Evolutionary conservation across 2,888 invertebrate genomes (phyloP), one percentile per base, ranked within the genome.

Genomic region (Andrena chrysosceles): DNA sequence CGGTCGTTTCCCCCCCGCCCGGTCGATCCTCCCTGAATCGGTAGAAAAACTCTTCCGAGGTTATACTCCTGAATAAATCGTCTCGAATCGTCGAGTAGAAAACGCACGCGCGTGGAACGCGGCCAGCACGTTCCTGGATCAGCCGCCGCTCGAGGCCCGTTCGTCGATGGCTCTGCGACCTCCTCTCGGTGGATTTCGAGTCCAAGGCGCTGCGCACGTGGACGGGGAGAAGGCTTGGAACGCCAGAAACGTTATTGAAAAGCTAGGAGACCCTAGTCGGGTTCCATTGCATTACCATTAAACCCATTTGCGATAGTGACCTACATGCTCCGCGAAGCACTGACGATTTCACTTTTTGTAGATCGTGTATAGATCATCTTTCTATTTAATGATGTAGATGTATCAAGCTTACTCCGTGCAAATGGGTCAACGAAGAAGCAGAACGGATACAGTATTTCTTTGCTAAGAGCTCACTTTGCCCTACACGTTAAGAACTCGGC

Each of bases 51-150:
- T 59, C 33, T 48, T 64, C 29, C 33, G 49, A 29, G 10, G 16
- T 76, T 76, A 42, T 66, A 42, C 42, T 16, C 16, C n/a, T n/a
- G 26, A 20, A 29, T 59, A 26, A 52, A 35, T 74, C 52, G 8
- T 49, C 75, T 72, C 68, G 74, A 33, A 49, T 77, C 64, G 59
- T 76, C 59, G 83, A 67, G 74, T 67, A 77, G 63, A 83, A 74
- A 78, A 74, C 29, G 59, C 60, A 54, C 70, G 73, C 68, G 77
- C 75, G 54, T 20, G 20, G 70, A 87, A 87, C 89, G 89, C 85
- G 90, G 33, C 90, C 90, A 89, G 90, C 90, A 89, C 89, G 89
- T 86, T 84, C 84, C 26, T 76, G 77, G 75, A 76, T 72, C 75
- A 60, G 60, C 26, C 74, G 70, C n/a, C 67, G 63, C 33, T 75